Evolutionary conservation across 2,113 vertebrate species (phyloP), one percentile per base, ranked within the genome.

Genomic region (Amblyornis subalaris): DNA sequence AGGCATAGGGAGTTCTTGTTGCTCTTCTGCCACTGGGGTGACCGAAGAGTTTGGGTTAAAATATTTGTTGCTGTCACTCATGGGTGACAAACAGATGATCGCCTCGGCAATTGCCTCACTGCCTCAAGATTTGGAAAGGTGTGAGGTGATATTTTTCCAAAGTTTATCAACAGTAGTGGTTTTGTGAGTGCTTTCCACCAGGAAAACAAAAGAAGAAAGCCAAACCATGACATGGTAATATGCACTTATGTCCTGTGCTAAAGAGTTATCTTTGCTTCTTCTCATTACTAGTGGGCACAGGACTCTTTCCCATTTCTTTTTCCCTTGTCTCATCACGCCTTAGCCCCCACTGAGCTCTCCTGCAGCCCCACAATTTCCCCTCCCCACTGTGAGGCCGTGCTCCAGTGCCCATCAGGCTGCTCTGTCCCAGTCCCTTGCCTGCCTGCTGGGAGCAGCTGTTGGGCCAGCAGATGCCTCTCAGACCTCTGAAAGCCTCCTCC

Each of bases 361-460:
- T 57, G 33, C 31, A 76, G 33, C 6, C 18, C 73, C 26, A 35
- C 9, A 15, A 10, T 55, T 74, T 51, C 7, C 13, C 24, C 21
- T 81, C 24, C 48, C 42, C 24, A 21, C 33, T 1, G 0, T 17
- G 44, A 13, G 50, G 17, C 22, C 0, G 0, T 31, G n/a, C 15
- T 36, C 45, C 62, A 48, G 7, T 0, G 1, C 65, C 26, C 1
- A 0, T 10, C 0, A 0, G 10, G 40, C 29, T 74, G 22, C 44
- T 44, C n/a, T 6, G 2, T 44, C 24, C 61, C 40, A 1, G 3
- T 75, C 3, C 8, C 35, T 35, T 55, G 67, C 22, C 25, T 1
- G 2, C 38, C 48, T 79, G 66, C 48, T 45, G 0, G 24, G 44
- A 94, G 45, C 86, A 94, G 75, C 79, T 92, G 62, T 48, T 93